Evolutionary conservation across 2,113 vertebrate genomes (phyloP).

Genomic region (Bubalus kerabau): DNA sequence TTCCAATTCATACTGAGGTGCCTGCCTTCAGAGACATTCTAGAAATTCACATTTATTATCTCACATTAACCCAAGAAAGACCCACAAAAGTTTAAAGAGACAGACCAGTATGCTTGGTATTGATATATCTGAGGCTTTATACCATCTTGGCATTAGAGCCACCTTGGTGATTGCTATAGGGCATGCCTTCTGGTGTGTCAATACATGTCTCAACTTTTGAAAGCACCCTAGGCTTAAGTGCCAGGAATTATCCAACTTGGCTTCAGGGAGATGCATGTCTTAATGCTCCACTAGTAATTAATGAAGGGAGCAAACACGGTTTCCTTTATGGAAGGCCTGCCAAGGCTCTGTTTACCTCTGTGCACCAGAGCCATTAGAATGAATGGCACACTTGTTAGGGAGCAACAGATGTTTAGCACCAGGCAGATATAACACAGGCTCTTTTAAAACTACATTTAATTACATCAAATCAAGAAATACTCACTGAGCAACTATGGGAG

Average conservation of each 20-base stretch:
- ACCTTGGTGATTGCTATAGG: neutral
- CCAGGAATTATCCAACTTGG: conserved; percentile 69
- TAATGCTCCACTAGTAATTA: conserved; percentile 72
- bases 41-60: neutral
- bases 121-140: neutral
- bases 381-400: conserved; percentile 62
- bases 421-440: conserved; percentile 49
- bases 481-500: neutral
- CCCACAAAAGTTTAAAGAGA: neutral
- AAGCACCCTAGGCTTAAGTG: conserved; percentile 45
- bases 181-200: conserved; percentile 48
- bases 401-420: conserved; percentile 63
- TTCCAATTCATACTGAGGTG: neutral
- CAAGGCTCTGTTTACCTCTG: conserved; percentile 66
- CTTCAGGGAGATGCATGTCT: conserved; percentile 36
- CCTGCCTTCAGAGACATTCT: neutral
- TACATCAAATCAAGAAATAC: conserved; percentile 11
- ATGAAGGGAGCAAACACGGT: conserved; percentile 69
- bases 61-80: neutral
- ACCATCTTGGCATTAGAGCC: neutral
- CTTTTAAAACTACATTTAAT: conserved; percentile 38
- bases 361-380: conserved; percentile 48
- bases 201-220: conserved; percentile 60
- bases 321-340: conserved; percentile 61
- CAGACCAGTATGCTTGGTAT: neutral